A percentile compares a stretch with the other conserved stretches of the same genome.
phyloP scores from a whole-genome alignment of 2,797 vertebrate species.

The Liasis olivaceus region DNA sequence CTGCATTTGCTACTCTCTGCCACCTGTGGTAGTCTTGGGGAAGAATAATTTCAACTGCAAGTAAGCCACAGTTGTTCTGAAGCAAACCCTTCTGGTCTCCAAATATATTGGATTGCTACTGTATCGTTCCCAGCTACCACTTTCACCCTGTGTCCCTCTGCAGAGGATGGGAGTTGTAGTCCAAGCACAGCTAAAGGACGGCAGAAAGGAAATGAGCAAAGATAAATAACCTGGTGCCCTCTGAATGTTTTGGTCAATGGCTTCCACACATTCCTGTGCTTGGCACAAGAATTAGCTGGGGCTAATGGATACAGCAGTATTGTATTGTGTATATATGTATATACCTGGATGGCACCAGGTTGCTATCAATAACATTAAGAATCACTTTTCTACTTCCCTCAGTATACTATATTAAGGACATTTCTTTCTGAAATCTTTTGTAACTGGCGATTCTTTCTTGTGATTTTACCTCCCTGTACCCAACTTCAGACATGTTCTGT shows the following conservation, averaged over 20 bases:
- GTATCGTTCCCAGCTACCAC: background rate
- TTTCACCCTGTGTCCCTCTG: background rate
- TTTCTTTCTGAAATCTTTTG: background rate
- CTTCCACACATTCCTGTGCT: background rate
- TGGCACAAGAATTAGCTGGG: no score
- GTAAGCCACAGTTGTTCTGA: background rate
- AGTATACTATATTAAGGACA: background rate
- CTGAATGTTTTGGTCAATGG: background rate
- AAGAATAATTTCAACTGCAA: background rate
- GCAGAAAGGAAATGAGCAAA: background rate
- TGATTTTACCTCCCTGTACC: background rate
- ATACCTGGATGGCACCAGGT: background rate
- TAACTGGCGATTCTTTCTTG: background rate
- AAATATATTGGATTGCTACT: background rate
- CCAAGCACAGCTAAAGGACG: background rate
- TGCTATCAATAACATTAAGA: background rate
- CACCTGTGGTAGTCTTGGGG: background rate
- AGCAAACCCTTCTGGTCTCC: background rate
- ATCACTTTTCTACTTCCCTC: background rate
- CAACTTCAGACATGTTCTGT: background rate
- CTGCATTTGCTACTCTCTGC: background rate
- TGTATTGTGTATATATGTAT: background rate
- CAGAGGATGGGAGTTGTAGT: background rate
- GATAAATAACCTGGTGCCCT: background rate
- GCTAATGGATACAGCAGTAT: no score